Evolutionary conservation across 2,888 invertebrate species (phyloP), one percentile per base, ranked within the genome.

Genomic region (Catonia carolina): DNA sequence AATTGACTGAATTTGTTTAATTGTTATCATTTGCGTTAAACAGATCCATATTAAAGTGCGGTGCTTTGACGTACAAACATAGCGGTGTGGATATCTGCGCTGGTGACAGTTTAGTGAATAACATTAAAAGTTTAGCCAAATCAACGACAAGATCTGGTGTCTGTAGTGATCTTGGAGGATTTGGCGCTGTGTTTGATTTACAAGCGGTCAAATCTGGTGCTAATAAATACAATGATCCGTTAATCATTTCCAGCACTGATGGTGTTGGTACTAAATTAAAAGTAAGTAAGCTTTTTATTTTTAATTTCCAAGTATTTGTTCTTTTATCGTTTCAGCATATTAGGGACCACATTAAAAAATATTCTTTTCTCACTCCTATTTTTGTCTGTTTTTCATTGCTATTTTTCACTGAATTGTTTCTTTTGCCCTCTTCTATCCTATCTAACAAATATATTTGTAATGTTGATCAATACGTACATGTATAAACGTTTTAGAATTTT

Each of bases 191-290:
- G 12, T 95, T 97, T 75, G 94, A 95, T 68, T 72, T 87, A 14
- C 85, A 84, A 53, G 8, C 8, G 27, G 8, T 27, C 8, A 27
- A 27, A 27, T 37, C 20, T 15, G 15, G 51, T 5, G 83, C 84
- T 6, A 86, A 86, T 64, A 82, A 78, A 49, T 83, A 84, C 63
- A 79, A 79, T 63, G 89, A 93, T 70, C 93, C 96, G 0, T 78
- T 96, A 17, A 75, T 99, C 1, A 92, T 97, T 14, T 91, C 95
- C 61, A 93, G 94, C 1, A 93, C 95, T 0, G 96, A 96, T 69
- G 98, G 98, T 0, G 96, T 99, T 39, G 97, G 98, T 1, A 94
- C 97, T 4, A 99, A 99, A 74, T 78, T 99, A 1, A 92, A 93
- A 78, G 90, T 92, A 68, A 39, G 36, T 35, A 12, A 7, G 14